A percentile compares a stretch with the other conserved stretches of the same genome.
phyloP scores from a whole-genome alignment of 2,797 vertebrate genomes.

The Syndactyla subalaris region DNA sequence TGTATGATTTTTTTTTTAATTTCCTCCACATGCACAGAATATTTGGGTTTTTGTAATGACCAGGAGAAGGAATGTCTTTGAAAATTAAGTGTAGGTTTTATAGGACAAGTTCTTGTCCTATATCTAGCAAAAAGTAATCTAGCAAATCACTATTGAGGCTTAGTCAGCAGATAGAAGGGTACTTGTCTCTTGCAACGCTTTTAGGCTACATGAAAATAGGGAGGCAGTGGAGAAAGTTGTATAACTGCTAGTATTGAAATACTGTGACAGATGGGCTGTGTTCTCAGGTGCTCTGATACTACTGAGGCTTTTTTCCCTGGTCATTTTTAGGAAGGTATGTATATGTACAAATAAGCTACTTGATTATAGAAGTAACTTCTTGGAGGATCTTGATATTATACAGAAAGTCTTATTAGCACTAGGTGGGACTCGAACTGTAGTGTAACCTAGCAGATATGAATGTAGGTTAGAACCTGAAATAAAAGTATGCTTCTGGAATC shows the following conservation, averaged over 20 bases:
- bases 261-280: background rate
- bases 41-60: background rate
- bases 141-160: background rate
- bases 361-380: background rate
- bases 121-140: background rate
- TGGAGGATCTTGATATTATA: background rate
- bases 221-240: background rate
- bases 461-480: background rate
- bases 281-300: background rate
- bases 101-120: background rate
- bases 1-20: slow-evolving; percentile 74
- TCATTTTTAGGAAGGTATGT: background rate
- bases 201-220: background rate
- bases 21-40: background rate
- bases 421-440: background rate
- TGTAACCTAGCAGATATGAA: background rate
- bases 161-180: background rate
- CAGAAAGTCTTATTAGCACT: background rate
- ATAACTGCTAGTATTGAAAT: background rate
- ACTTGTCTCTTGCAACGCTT: background rate
- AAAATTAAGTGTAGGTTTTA: background rate
- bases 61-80: background rate
- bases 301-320: background rate
- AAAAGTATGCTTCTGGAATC: background rate
- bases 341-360: background rate